A percentile compares a stretch with the other conserved stretches of the same genome.
phyloP scores from a whole-genome alignment of 1,140 invertebrate genomes.

The Eumaeus atala region DNA sequence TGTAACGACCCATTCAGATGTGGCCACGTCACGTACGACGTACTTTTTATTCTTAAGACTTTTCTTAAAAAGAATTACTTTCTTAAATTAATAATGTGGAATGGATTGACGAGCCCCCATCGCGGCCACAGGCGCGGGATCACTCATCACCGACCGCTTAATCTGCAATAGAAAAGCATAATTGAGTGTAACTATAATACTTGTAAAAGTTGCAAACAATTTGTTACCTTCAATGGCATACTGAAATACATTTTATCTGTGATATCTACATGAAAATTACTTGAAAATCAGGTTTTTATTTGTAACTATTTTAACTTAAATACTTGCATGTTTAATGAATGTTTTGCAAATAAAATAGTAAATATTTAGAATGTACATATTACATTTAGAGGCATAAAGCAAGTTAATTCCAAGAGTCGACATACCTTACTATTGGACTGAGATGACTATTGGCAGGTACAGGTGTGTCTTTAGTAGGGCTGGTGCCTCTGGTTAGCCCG shows the following conservation, averaged over 20 bases:
- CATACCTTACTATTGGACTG: conserved; percentile 65
- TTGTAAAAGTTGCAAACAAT: no score
- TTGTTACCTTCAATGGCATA: no score
- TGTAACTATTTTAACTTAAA: no score
- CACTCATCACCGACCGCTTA: conserved; percentile 65
- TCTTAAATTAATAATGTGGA: conserved; percentile 69
- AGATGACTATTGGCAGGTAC: conserved; percentile 68
- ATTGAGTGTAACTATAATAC: not conserved
- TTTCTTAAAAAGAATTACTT: conserved; percentile 60
- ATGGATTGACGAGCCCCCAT: conserved; percentile 60
- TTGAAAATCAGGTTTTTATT: no score
- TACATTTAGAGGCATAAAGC: not conserved
- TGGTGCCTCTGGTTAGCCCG: conserved; percentile 85
- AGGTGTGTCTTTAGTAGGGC: conserved; percentile 78
- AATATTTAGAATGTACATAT: no score
- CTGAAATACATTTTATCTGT: no score
- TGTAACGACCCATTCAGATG: conserved; percentile 38
- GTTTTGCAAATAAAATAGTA: no score
- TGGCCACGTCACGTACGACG: conserved; percentile 45
- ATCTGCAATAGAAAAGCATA: conserved; percentile 43
- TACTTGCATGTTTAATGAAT: no score
- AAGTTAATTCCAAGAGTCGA: not conserved
- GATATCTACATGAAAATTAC: no score
- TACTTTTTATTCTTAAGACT: conserved; percentile 57
- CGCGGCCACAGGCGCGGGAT: conserved; percentile 32